Conservation (phyloP, 64 coral and sea anemone genomes). For the Montipora capricornis region DNA sequence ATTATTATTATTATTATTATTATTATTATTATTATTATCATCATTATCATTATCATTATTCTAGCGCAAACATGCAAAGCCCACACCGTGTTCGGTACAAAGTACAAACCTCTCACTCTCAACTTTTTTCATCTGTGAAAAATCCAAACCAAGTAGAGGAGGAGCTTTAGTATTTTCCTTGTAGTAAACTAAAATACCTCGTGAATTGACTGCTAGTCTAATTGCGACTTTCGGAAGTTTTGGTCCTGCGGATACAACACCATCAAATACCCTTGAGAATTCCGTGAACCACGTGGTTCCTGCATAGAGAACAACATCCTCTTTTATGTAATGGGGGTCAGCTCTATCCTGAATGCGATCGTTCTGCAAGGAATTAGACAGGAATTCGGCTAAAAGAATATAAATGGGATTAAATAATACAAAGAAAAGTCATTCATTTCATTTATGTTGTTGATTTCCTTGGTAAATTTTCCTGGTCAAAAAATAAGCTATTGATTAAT, state of each 20-base stretch:
- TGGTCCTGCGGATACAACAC: slow-evolving; percentile 34
- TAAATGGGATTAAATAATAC: too few species aligned
- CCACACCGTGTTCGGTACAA: background rate
- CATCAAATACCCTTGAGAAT: slow-evolving; percentile 57
- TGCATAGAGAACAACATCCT: slow-evolving; percentile 41
- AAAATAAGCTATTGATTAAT: too few species aligned
- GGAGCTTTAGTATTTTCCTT: background rate
- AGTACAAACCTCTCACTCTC: slow-evolving; percentile 8
- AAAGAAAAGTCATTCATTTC: too few species aligned
- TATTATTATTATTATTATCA: too few species aligned
- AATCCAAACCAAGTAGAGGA: slow-evolving; percentile 8
- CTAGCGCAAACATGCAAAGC: background rate
- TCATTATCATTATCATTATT: background rate
- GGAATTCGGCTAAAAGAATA: background rate
- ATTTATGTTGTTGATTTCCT: too few species aligned
- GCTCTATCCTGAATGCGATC: slow-evolving; percentile 3
- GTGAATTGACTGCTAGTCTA: slow-evolving; percentile 24
- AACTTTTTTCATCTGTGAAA: slow-evolving; percentile 37
- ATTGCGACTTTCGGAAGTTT: slow-evolving; percentile 50
- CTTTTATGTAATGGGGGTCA: slow-evolving; percentile 14
- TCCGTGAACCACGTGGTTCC: slow-evolving; percentile 29
- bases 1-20: too few species aligned
- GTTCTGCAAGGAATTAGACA: background rate
- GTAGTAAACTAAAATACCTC: background rate
- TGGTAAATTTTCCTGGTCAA: too few species aligned